A percentile compares a stretch with the other conserved stretches of the same genome.
These are phyloP conservation scores for Neolamprologus modestus DNA, from an alignment of 2,113 vertebrate genomes.

Conservation along the genomic window DNA sequence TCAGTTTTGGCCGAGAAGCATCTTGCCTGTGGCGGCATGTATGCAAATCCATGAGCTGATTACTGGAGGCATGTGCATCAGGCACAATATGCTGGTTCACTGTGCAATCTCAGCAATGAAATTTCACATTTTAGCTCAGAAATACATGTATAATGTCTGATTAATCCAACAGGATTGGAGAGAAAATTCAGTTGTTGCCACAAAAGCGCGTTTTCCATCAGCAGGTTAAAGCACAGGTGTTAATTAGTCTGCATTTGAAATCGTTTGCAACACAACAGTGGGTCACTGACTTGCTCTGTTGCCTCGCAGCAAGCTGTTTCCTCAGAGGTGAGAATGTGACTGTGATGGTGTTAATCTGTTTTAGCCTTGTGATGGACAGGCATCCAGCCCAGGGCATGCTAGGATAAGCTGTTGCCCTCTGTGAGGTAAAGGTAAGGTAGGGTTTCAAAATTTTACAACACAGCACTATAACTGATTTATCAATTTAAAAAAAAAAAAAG, in stretches of 20 bases:
- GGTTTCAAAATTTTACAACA: not conserved
- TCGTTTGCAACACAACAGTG: not conserved
- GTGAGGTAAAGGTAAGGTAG: not conserved
- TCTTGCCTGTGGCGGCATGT: constrained; percentile 1
- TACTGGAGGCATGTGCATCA: not conserved
- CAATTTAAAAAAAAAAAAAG: not conserved
- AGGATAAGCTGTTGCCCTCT: constrained; percentile 18
- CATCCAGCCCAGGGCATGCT: constrained; percentile 1
- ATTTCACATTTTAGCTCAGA: not conserved
- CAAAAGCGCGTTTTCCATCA: not conserved
- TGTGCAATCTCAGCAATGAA: not conserved
- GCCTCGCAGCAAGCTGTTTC: constrained; percentile 15
- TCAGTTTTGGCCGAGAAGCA: constrained; percentile 43
- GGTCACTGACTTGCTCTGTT: constrained; percentile 5
- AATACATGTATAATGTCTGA: not conserved
- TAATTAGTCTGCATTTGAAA: constrained; percentile 22
- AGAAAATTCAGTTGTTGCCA: not conserved
- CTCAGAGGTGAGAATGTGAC: constrained; percentile 36
- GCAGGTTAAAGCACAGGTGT: not conserved
- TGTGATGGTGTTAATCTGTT: constrained; percentile 29
- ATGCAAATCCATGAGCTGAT: constrained; percentile 31
- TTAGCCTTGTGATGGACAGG: not conserved
- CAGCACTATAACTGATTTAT: not conserved
- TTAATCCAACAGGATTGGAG: not conserved
- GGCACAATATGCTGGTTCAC: not conserved